Evolutionary conservation across 1,140 invertebrate species (phyloP).

Genomic region (Zeugodacus cucurbitae): DNA sequence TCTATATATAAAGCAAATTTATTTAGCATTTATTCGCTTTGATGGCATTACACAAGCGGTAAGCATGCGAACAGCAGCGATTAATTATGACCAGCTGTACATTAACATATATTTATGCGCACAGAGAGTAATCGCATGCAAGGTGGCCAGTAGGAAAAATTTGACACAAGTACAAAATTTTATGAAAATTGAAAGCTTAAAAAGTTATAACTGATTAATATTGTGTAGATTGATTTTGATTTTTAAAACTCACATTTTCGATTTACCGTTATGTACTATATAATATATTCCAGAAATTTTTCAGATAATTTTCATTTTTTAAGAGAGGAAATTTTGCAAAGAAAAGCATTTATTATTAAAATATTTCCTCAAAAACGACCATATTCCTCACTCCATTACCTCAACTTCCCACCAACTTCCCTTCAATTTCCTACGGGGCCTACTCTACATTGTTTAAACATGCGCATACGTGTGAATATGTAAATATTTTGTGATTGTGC

Average conservation of each 20-base stretch:
- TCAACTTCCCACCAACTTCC: too few relatives aligned
- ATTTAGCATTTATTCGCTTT: conserved; percentile 11
- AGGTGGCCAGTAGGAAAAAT: not conserved
- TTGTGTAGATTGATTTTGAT: too few relatives aligned
- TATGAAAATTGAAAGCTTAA: not conserved
- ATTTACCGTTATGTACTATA: too few relatives aligned
- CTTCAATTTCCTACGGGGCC: not conserved
- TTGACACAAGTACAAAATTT: not conserved
- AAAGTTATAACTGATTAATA: too few relatives aligned
- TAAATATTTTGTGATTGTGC: not conserved
- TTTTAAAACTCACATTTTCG: too few relatives aligned
- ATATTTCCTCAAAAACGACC: too few relatives aligned
- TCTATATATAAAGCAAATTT: not conserved
- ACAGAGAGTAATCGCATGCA: not conserved
- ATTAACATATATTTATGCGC: not conserved
- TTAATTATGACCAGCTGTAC: conserved; percentile 18
- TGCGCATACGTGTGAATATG: not conserved
- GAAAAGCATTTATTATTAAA: too few relatives aligned
- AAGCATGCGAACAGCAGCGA: conserved; percentile 18
- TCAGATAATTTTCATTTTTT: too few relatives aligned
- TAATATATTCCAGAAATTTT: too few relatives aligned
- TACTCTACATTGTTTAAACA: not conserved
- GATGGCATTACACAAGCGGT: not conserved
- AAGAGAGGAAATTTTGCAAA: too few relatives aligned
- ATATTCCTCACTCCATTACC: too few relatives aligned